Evolutionary conservation across 2,888 invertebrate genomes (phyloP).

Genomic region (Caenorhabditis sp.): DNA sequence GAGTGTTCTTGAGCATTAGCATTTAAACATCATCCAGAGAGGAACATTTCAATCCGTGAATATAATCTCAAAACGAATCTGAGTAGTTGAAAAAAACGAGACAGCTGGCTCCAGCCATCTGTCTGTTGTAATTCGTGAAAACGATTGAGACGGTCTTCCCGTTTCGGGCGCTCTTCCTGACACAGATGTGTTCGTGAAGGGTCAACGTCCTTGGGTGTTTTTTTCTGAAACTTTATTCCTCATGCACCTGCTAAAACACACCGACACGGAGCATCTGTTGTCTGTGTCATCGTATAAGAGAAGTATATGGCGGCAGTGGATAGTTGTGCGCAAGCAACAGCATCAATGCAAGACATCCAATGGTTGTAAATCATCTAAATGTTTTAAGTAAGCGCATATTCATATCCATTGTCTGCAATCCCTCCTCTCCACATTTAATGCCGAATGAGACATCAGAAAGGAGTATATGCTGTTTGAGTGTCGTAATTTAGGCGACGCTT

Average conservation of each 20-base stretch:
- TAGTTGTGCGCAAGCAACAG: constrained; percentile 2
- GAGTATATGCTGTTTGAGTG: constrained; percentile 4
- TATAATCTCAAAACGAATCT: neutral
- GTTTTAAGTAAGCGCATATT: constrained; percentile 26
- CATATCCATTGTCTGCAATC: constrained; percentile 41
- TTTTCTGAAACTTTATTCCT: neutral
- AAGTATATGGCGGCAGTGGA: neutral
- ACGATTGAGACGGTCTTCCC: constrained; percentile 3
- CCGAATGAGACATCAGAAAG: neutral
- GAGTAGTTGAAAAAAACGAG: neutral
- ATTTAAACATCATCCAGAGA: neutral
- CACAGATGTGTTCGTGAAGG: constrained; percentile 18
- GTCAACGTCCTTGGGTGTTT: neutral
- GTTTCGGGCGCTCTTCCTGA: constrained; percentile 2
- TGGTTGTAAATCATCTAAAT: constrained; percentile 37
- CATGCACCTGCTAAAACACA: constrained; percentile 7
- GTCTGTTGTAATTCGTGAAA: neutral
- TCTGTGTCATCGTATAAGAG: neutral
- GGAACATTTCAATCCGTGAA: neutral
- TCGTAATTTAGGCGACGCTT: too few relatives aligned
- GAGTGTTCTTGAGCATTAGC: neutral
- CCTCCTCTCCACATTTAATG: constrained; percentile 4
- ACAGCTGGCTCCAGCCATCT: constrained; percentile 55
- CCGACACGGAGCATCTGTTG: constrained; percentile 17
- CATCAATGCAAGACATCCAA: constrained; percentile 5